Evolutionary conservation across 2,888 invertebrate species (phyloP).

Genomic region (Chironomus tentans): DNA sequence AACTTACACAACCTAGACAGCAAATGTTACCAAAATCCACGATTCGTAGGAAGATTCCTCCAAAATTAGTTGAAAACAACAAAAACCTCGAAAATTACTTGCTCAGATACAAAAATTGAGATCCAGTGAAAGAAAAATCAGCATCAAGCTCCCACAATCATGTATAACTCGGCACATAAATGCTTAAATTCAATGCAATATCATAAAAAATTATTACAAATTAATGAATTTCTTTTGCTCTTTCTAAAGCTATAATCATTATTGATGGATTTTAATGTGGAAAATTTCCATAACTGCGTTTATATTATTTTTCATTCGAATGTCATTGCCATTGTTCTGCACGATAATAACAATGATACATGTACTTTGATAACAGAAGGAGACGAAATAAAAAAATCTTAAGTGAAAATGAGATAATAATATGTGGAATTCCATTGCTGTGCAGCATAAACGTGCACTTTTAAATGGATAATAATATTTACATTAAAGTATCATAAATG

Average conservation of each 20-base stretch:
- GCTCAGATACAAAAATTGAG: no score
- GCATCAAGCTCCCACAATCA: background rate
- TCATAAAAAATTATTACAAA: constrained; percentile 1
- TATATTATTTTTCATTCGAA: background rate
- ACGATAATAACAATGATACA: background rate
- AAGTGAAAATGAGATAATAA: background rate
- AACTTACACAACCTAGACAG: no score
- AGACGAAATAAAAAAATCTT: background rate
- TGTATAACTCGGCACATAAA: background rate
- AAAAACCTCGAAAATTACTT: no score
- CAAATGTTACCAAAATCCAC: no score
- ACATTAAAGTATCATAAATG: constrained; percentile 1
- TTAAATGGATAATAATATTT: background rate
- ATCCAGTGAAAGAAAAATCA: no score
- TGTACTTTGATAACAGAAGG: background rate
- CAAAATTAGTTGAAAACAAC: no score
- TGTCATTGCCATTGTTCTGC: background rate
- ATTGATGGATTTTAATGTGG: background rate
- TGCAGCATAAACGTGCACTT: background rate
- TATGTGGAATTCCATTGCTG: background rate
- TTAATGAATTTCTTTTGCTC: background rate
- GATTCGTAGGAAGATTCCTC: no score
- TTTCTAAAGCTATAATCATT: background rate
- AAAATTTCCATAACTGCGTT: background rate
- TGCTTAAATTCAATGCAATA: no score